phyloP scores from a whole-genome alignment of 35 echinoderm and acorn worm species.

The Lytechinus variegatus region DNA sequence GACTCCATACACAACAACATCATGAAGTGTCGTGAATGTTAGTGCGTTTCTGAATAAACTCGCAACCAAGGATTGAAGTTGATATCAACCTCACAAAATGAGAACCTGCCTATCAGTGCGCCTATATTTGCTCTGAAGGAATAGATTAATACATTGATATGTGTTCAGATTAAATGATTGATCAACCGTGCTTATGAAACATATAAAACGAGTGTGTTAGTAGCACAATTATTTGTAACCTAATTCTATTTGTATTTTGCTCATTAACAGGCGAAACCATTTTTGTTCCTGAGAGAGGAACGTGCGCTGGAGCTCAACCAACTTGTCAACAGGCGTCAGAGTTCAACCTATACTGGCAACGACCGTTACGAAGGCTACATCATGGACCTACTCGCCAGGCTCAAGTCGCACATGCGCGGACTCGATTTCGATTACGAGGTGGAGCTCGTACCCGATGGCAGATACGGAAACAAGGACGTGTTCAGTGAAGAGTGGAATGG shows the following conservation, averaged over 20 bases:
- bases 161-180: no score
- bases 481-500: conserved; percentile 86
- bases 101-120: no score
- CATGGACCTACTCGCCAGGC: conserved; percentile 73
- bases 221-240: no score
- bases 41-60: no score
- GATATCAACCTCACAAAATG: no score
- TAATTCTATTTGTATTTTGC: neutral
- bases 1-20: no score
- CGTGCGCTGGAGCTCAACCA: neutral
- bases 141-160: no score
- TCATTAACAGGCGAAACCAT: conserved; percentile 46
- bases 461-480: conserved; percentile 71
- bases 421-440: conserved; percentile 93
- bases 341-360: conserved; percentile 71
- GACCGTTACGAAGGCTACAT: conserved; percentile 95
- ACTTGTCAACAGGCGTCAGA: neutral
- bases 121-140: no score
- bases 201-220: no score
- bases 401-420: conserved; percentile 80
- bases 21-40: no score
- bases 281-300: conserved; percentile 52
- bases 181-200: no score
- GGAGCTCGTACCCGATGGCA: conserved; percentile 78
- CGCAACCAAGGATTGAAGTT: no score